Evolutionary conservation across 2,797 vertebrate species (phyloP).

Genomic region (Pantherophis vulpinus): DNA sequence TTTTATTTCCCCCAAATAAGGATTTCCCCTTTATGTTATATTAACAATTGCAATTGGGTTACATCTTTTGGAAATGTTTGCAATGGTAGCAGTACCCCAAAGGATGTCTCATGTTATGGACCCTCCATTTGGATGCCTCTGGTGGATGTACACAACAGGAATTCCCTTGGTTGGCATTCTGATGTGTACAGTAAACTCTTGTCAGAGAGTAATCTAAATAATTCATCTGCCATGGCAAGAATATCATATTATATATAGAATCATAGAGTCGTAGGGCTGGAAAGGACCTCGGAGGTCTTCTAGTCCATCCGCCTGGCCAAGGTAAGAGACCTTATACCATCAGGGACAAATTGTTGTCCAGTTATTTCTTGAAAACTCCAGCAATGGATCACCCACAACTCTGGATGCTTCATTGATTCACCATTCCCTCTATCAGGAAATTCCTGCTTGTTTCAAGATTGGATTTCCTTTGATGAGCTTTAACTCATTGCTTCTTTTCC

Average conservation of each 20-base stretch:
- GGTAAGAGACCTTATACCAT: too few species aligned
- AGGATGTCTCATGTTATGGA: not conserved
- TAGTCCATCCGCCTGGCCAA: too few species aligned
- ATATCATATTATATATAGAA: not conserved
- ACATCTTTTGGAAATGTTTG: not conserved
- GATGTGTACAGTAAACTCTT: not conserved
- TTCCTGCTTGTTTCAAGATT: too few species aligned
- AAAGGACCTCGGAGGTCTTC: too few species aligned
- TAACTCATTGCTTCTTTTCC: too few species aligned
- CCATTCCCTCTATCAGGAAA: too few species aligned
- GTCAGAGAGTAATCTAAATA: not conserved
- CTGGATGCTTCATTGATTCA: too few species aligned
- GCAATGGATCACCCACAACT: too few species aligned
- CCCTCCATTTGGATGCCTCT: not conserved
- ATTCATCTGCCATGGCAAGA: not conserved
- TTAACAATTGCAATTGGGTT: not conserved
- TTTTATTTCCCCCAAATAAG: not conserved
- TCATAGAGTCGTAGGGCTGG: too few species aligned
- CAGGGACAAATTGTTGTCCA: too few species aligned
- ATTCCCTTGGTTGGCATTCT: not conserved
- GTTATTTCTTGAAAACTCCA: too few species aligned
- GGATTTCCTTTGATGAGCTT: too few species aligned
- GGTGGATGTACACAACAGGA: not conserved
- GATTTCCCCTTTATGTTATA: not conserved
- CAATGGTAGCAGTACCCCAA: not conserved